Evolutionary conservation across 2,888 invertebrate genomes (phyloP), one percentile per base, ranked within the genome.

Genomic region (Leucania comma): DNA sequence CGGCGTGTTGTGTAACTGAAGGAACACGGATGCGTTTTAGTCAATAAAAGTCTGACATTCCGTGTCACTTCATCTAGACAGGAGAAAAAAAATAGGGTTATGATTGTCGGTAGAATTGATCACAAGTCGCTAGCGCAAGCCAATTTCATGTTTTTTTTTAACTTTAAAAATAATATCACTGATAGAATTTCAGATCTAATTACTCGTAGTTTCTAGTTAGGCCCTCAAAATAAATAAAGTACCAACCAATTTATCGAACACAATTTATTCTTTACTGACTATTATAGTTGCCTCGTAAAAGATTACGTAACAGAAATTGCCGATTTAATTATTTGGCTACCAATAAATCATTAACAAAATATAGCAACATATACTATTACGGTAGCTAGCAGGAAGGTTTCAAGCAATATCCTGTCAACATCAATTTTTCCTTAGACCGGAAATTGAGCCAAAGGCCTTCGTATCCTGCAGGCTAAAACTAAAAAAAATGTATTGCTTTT

Each of bases 341-440:
- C 12, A 14, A 64, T 61, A 61, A 64, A 54, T 62, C 8, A 59
- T 29, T 26, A 50, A 38, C 42, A 17, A 14, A 54, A 59, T 62
- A 62, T 56, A 42, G 22, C 10, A 54, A 57, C 53, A 54, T 75
- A 60, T 65, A 75, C 50, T 48, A 75, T 80, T 51, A 75, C 53
- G 42, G 24, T 29, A 64, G 20, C 38, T 24, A 48, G 59, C 60
- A 54, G 38, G 65, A 65, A 57, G 54, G 48, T 54, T 75, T 24
- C n/a, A 29, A 14, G 42, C 56, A 80, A 80, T 61, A 77, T 79
- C 81, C 83, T 75, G 72, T 59, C 50, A 71, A 81, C 78, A 77
- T 83, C 68, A 75, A 66, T 67, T 78, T 81, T 81, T 73, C 61
- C 73, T 69, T 62, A 29, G n/a, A 56, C 61, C 81, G 85, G 84